Evolutionary conservation across 2,888 invertebrate genomes (phyloP).

Genomic region (Macaria notata): DNA sequence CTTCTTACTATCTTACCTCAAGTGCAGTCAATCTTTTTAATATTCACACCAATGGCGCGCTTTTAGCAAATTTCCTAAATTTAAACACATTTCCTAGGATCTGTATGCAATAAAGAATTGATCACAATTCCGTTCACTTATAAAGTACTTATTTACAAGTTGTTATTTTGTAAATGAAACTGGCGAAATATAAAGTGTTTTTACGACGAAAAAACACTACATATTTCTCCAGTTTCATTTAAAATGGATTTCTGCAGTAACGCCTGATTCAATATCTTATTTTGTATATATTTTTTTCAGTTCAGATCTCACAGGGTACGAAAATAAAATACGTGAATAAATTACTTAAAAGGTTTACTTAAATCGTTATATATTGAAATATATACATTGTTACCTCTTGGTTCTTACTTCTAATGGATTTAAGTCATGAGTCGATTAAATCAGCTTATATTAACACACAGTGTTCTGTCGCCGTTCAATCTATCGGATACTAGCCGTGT

Average conservation of each 20-base stretch:
- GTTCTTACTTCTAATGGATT: constrained; percentile 73
- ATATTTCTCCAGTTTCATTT: no score
- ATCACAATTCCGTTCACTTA: no score
- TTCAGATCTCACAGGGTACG: constrained; percentile 76
- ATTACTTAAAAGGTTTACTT: constrained; percentile 81
- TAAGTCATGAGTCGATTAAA: constrained; percentile 79
- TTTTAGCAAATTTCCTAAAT: no score
- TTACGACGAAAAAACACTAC: no score
- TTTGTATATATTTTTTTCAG: constrained; percentile 24
- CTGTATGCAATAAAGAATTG: no score
- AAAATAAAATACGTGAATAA: constrained; percentile 73
- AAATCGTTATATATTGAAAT: constrained; percentile 77
- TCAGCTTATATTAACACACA: constrained; percentile 71
- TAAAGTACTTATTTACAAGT: no score
- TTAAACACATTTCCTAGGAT: no score
- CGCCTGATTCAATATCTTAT: no score
- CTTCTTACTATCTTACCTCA: constrained; percentile 19
- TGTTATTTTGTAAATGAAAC: no score
- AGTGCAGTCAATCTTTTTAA: constrained; percentile 29
- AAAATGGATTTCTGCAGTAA: no score
- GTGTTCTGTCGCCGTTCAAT: constrained; percentile 63
- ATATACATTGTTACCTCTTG: constrained; percentile 79
- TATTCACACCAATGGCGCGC: no score
- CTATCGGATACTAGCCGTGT: constrained; percentile 49
- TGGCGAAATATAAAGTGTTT: no score